Evolutionary conservation across 2,797 vertebrate species (phyloP).

Genomic region (Vespertilio murinus): DNA sequence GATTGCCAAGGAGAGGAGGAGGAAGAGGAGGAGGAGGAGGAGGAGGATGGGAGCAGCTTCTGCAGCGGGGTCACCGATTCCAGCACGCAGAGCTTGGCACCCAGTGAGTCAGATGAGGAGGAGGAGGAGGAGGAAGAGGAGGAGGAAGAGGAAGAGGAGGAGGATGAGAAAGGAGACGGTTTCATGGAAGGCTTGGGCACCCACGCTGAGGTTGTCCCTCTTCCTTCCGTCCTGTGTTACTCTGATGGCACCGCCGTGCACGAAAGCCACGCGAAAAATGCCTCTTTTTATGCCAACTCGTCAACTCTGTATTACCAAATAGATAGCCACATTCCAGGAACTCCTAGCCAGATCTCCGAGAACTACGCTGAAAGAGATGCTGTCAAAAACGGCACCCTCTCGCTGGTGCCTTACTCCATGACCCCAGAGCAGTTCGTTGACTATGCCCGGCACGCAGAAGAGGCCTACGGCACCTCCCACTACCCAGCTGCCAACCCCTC

Average conservation of each 20-base stretch:
- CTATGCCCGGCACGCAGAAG: constrained; percentile 86
- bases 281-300: constrained; percentile 91
- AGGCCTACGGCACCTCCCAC: constrained; percentile 85
- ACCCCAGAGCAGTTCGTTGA: constrained; percentile 91
- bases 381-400: constrained; percentile 86
- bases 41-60: constrained; percentile 91
- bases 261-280: constrained; percentile 91
- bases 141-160: constrained; percentile 85
- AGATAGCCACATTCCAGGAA: constrained; percentile 87
- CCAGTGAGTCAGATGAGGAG: constrained; percentile 96
- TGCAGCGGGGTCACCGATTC: constrained; percentile 97
- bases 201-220: constrained; percentile 87
- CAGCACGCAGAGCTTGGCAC: constrained; percentile 96
- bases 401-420: constrained; percentile 90
- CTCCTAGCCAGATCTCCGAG: constrained; percentile 87
- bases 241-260: constrained; percentile 88
- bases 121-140: constrained; percentile 92
- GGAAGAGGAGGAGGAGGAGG: constrained; percentile 85
- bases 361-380: constrained; percentile 90
- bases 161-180: constrained; percentile 90
- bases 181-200: constrained; percentile 86
- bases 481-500: constrained; percentile 88
- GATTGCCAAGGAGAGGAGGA: constrained; percentile 93
- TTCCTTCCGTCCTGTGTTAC: constrained; percentile 93
- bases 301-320: constrained; percentile 95